These are phyloP conservation scores for Holothuria leucospilota DNA, from an alignment of 53 echinoderm and acorn worm species.

Conservation along the genomic window DNA sequence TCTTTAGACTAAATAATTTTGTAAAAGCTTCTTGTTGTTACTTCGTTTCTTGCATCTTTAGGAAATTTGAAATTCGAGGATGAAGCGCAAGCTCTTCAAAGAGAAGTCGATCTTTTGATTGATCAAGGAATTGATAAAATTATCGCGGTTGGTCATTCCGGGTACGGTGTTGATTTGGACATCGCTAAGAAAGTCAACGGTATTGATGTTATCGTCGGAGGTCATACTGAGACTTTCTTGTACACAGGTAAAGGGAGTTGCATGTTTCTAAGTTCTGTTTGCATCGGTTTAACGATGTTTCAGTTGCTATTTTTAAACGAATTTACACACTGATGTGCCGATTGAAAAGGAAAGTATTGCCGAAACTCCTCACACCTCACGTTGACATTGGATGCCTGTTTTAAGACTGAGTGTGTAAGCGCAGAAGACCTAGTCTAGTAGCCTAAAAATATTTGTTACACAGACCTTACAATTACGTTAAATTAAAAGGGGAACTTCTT, in stretches of 20 bases:
- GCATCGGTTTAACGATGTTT: no score
- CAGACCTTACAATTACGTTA: no score
- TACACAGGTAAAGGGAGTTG: conserved; percentile 72
- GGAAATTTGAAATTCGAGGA: conserved; percentile 57
- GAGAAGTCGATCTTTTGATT: conserved; percentile 59
- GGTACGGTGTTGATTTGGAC: conserved; percentile 62
- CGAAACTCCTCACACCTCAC: no score
- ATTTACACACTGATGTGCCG: no score
- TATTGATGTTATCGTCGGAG: conserved; percentile 79
- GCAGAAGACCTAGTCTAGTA: no score
- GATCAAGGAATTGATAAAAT: conserved; percentile 72
- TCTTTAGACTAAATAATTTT: no score
- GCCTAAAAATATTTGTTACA: no score
- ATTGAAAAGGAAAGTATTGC: no score
- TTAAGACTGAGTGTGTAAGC: no score
- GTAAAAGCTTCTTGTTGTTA: neutral
- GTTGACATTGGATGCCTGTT: no score
- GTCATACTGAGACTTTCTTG: conserved; percentile 75
- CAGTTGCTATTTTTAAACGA: no score
- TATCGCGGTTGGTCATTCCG: conserved; percentile 82
- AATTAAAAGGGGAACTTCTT: no score
- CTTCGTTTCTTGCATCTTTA: conserved; percentile 3
- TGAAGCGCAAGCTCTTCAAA: conserved; percentile 54
- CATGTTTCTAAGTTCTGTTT: neutral
- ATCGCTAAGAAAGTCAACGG: conserved; percentile 72